These are phyloP conservation scores for Capitella teleta DNA, from an alignment of 1,140 invertebrate genomes.

Conservation along the genomic window DNA sequence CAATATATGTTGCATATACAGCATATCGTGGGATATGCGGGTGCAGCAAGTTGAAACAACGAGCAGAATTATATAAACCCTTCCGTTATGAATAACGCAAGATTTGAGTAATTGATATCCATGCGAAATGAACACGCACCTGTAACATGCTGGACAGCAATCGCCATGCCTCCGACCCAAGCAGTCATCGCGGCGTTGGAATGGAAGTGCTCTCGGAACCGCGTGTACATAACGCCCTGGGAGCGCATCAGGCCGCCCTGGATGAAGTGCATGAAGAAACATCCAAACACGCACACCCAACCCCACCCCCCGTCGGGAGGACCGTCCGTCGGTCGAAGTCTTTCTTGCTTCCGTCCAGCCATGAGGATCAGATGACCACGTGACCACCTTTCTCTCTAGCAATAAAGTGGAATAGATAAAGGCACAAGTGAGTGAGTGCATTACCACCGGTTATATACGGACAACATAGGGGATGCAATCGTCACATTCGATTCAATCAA, in stretches of 20 bases:
- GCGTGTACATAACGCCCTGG: background rate
- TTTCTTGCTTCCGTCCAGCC: too few relatives aligned
- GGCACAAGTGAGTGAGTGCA: too few relatives aligned
- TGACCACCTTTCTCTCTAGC: too few relatives aligned
- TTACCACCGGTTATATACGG: too few relatives aligned
- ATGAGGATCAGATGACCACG: too few relatives aligned
- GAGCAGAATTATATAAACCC: background rate
- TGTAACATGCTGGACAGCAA: background rate
- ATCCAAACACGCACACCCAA: conserved; percentile 1
- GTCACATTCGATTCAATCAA: too few relatives aligned
- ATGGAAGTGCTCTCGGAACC: background rate
- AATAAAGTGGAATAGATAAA: too few relatives aligned
- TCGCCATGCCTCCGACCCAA: background rate
- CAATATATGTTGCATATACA: background rate
- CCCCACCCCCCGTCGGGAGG: background rate
- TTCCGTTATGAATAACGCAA: background rate
- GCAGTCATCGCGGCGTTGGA: conserved; percentile 3
- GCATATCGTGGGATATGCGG: background rate
- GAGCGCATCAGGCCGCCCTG: background rate
- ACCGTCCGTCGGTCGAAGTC: too few relatives aligned
- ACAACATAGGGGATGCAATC: too few relatives aligned
- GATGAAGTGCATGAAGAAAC: conserved; percentile 1
- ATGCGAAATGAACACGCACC: conserved; percentile 1
- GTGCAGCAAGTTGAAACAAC: background rate
- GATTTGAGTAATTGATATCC: background rate